Percentiles rank a stretch among this genome's conserved stretches.
Conservation (phyloP, 2,797 vertebrate species). For the Pogonophryne albipinna region DNA sequence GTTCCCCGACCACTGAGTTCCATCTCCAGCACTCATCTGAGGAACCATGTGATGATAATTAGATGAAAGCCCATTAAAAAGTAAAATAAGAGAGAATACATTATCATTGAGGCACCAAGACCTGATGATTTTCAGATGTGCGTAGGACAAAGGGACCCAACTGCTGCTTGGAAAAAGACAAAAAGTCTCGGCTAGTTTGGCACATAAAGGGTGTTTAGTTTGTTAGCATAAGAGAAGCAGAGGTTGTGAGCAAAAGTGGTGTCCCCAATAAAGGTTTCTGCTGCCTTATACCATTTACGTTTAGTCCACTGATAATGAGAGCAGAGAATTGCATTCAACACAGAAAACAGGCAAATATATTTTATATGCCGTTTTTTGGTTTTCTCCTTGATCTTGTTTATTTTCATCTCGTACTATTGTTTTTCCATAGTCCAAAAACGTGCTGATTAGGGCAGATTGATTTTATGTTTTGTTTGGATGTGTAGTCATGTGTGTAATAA, state of each 20-base stretch:
- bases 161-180: slow-evolving; percentile 37
- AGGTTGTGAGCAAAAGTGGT: no score
- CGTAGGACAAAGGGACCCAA: slow-evolving; percentile 72
- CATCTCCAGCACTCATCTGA: slow-evolving; percentile 88
- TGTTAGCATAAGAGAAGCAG: no score
- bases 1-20: slow-evolving; percentile 83
- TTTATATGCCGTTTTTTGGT: no score
- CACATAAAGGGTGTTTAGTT: background rate
- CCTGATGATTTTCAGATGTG: slow-evolving; percentile 61
- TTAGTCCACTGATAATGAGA: background rate
- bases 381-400: no score
- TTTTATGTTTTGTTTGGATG: no score
- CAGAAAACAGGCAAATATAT: background rate
- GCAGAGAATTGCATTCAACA: background rate
- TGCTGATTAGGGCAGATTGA: no score
- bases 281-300: no score
- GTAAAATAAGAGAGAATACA: slow-evolving; percentile 97
- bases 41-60: slow-evolving; percentile 94
- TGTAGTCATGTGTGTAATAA: no score
- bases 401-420: no score
- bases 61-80: slow-evolving; percentile 95
- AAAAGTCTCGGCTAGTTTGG: slow-evolving; percentile 37
- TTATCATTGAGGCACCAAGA: slow-evolving; percentile 92
- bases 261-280: no score
- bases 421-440: no score